Percentiles rank a stretch among this genome's conserved stretches.
phyloP scores from a whole-genome alignment of 2,113 vertebrate species.

The Danionella cerebrum region DNA sequence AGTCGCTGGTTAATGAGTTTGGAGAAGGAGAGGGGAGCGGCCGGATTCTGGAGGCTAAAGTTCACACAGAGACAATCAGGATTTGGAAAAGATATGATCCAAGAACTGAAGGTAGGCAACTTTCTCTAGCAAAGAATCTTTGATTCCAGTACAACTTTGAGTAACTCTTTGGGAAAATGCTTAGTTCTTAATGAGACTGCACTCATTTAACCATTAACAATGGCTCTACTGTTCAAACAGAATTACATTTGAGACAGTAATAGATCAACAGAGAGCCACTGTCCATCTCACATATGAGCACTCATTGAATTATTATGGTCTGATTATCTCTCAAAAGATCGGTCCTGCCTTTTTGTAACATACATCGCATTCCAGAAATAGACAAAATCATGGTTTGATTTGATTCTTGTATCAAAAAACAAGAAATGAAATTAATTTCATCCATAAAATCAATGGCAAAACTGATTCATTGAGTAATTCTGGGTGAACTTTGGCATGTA shows the following conservation, averaged over 20 bases:
- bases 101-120: slow-evolving; percentile 28
- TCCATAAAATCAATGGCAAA: neutral
- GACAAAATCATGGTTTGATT: neutral
- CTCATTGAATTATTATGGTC: neutral
- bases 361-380: neutral
- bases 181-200: neutral
- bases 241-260: neutral
- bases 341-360: neutral
- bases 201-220: slow-evolving; percentile 19
- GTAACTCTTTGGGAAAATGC: neutral
- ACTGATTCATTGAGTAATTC: neutral
- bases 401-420: too few relatives aligned
- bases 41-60: slow-evolving; percentile 31
- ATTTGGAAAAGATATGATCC: neutral
- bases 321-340: neutral
- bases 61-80: slow-evolving; percentile 27
- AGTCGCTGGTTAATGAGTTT: slow-evolving; percentile 42
- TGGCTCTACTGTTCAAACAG: slow-evolving; percentile 10
- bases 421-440: too few relatives aligned
- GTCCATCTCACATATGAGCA: slow-evolving; percentile 10
- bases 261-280: neutral
- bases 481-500: neutral
- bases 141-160: neutral
- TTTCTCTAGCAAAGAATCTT: neutral
- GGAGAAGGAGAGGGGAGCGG: neutral